These are phyloP conservation scores for Lumbricus terrestris DNA, from an alignment of 2,888 invertebrate species.

Conservation along the genomic window DNA sequence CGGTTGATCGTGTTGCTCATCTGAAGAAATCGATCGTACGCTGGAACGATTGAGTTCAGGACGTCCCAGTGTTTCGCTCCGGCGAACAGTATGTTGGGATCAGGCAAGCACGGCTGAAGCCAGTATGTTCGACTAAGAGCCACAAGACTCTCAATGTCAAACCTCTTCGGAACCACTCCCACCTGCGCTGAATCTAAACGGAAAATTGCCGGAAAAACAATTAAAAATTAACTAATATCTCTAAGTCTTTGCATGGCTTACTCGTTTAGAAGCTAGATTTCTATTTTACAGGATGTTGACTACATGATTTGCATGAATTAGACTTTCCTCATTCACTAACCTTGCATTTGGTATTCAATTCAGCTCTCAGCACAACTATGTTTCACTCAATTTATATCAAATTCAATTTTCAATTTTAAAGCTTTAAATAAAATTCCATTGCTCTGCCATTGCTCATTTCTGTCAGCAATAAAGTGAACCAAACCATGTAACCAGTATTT, in stretches of 20 bases:
- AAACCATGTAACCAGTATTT: neutral
- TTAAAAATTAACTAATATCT: neutral
- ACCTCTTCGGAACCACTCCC: neutral
- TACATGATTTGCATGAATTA: neutral
- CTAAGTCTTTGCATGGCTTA: neutral
- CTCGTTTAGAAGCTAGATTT: neutral
- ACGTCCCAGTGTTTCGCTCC: constrained; percentile 28
- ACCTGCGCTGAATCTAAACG: neutral
- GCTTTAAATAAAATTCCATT: neutral
- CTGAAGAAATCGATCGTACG: constrained; percentile 30
- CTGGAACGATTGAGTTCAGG: constrained; percentile 25
- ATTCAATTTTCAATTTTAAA: neutral
- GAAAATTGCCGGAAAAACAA: neutral
- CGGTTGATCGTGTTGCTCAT: constrained; percentile 29
- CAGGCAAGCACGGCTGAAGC: constrained; percentile 20
- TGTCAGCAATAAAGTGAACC: neutral
- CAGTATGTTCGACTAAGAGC: constrained; percentile 16
- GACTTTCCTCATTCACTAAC: neutral
- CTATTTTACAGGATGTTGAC: neutral
- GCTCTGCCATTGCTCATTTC: neutral
- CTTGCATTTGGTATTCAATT: neutral
- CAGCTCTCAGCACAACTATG: no score
- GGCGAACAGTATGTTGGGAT: constrained; percentile 27
- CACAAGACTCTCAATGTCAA: constrained; percentile 20
- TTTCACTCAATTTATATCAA: neutral